Evolutionary conservation across 2,797 vertebrate genomes (phyloP).

Genomic region (Pseudochromis fuscus): DNA sequence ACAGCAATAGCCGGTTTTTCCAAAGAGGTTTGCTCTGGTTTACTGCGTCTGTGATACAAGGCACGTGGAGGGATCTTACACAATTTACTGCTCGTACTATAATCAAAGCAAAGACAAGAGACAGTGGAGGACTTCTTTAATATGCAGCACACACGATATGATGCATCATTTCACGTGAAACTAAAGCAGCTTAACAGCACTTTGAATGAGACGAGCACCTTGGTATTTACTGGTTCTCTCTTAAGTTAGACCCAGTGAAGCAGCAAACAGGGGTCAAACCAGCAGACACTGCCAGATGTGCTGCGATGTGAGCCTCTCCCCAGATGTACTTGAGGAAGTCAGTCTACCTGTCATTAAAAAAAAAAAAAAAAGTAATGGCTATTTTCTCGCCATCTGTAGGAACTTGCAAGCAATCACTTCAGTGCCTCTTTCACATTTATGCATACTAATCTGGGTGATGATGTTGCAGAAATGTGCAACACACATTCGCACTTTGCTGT

Average conservation of each 20-base stretch:
- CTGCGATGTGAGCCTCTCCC: slow-evolving; percentile 14
- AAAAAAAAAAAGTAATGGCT: slow-evolving; percentile 3
- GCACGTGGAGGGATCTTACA: neutral
- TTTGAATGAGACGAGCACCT: slow-evolving; percentile 8
- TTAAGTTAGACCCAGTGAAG: slow-evolving; percentile 7
- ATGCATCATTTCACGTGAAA: slow-evolving; percentile 3
- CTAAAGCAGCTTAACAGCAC: slow-evolving; percentile 22
- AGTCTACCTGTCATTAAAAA: slow-evolving; percentile 16
- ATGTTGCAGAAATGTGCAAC: neutral
- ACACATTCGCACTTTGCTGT: neutral
- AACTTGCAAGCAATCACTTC: slow-evolving; percentile 20
- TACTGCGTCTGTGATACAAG: neutral
- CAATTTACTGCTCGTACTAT: neutral
- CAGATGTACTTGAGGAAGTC: slow-evolving; percentile 18
- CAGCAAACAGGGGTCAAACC: slow-evolving; percentile 18
- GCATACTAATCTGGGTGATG: neutral
- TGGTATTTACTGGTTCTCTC: slow-evolving; percentile 15
- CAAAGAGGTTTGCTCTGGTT: slow-evolving; percentile 1
- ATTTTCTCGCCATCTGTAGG: slow-evolving; percentile 23
- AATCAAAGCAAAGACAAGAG: slow-evolving; percentile 4
- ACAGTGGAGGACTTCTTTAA: neutral
- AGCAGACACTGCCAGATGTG: slow-evolving; percentile 34
- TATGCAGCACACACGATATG: neutral
- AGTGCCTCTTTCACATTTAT: slow-evolving; percentile 6
- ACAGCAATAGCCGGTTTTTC: slow-evolving; percentile 3